Conservation (phyloP, 2,113 vertebrate genomes). For the Etheostoma spectabile region DNA sequence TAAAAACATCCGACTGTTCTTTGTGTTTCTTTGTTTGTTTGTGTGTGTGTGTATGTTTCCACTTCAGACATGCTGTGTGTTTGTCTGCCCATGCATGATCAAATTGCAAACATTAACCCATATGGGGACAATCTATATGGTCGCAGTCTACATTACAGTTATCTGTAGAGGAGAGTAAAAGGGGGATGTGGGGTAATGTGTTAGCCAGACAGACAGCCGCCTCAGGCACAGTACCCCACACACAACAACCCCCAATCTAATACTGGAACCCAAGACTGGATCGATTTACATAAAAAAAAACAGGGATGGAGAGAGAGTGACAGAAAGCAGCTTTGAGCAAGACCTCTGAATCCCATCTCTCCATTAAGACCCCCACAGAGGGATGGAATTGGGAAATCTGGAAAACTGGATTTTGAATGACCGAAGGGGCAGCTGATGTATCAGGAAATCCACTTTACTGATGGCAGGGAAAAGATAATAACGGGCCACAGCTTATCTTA, state of each 20-base stretch:
- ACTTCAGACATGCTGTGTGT: slow-evolving; percentile 28
- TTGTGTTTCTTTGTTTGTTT: slow-evolving; percentile 12
- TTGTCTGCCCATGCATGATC: slow-evolving; percentile 55
- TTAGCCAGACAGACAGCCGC: slow-evolving; percentile 81
- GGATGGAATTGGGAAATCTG: slow-evolving; percentile 56
- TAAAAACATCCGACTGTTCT: slow-evolving; percentile 5
- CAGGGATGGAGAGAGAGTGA: slow-evolving; percentile 42
- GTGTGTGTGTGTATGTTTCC: slow-evolving; percentile 14
- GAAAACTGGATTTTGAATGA: slow-evolving; percentile 71
- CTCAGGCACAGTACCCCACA: slow-evolving; percentile 71
- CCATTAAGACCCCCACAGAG: slow-evolving; percentile 65
- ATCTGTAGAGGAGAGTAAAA: slow-evolving; percentile 47
- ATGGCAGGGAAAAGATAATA: slow-evolving; percentile 70
- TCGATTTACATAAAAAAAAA: slow-evolving; percentile 77
- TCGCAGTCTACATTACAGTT: slow-evolving; percentile 58
- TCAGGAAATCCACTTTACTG: slow-evolving; percentile 74
- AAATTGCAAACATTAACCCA: slow-evolving; percentile 71
- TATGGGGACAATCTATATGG: slow-evolving; percentile 60
- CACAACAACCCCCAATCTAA: slow-evolving; percentile 71
- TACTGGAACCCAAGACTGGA: slow-evolving; percentile 74
- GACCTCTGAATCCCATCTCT: slow-evolving; percentile 65
- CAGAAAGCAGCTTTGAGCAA: slow-evolving; percentile 66
- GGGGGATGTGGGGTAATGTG: slow-evolving; percentile 76
- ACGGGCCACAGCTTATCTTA: slow-evolving; percentile 69
- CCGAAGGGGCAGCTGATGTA: slow-evolving; percentile 54